phyloP scores from a whole-genome alignment of 2,113 vertebrate genomes.

The Pseudonaja textilis region DNA sequence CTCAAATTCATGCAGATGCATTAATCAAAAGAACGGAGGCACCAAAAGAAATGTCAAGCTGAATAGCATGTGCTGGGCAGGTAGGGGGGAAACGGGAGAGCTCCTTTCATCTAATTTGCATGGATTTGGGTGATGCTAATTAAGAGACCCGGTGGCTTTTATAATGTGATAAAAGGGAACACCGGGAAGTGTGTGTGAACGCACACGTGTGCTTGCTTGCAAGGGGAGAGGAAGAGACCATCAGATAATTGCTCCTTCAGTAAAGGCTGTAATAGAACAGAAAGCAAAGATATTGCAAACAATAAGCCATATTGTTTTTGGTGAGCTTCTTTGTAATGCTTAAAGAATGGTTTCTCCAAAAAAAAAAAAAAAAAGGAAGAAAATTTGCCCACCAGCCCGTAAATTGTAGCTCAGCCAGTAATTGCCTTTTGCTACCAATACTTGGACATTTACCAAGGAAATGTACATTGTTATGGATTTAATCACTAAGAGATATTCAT shows the following conservation, averaged over 20 bases:
- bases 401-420: background rate
- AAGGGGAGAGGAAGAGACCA: background rate
- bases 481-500: background rate
- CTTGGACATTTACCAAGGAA: background rate
- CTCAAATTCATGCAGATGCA: constrained; percentile 32
- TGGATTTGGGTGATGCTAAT: constrained; percentile 40
- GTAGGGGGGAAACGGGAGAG: constrained; percentile 40
- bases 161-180: background rate
- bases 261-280: background rate
- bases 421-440: background rate
- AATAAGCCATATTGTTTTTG: background rate
- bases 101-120: constrained; percentile 50
- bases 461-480: background rate
- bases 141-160: constrained; percentile 38
- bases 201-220: too few relatives aligned
- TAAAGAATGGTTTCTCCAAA: background rate
- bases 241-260: background rate
- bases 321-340: background rate
- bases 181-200: background rate
- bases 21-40: constrained; percentile 53
- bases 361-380: background rate
- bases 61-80: constrained; percentile 44
- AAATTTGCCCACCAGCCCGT: background rate
- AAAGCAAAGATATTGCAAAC: background rate
- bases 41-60: constrained; percentile 54